These are phyloP conservation scores for Salvelinus namaycush DNA, from an alignment of 2,113 vertebrate genomes.

Conservation along the genomic window DNA sequence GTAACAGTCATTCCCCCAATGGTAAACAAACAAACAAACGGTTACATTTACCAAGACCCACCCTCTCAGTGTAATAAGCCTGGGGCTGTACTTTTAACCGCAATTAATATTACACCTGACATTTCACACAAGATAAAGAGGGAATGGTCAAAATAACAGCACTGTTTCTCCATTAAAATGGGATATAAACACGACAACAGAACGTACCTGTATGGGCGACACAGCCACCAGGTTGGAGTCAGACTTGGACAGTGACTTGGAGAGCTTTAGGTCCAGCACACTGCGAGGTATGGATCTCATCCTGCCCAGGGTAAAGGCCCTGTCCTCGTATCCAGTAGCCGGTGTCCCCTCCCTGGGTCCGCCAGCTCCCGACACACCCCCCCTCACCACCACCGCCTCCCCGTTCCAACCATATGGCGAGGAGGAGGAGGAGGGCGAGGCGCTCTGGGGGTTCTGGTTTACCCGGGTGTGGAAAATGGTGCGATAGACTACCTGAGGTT, in stretches of 20 bases:
- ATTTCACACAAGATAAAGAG: no score
- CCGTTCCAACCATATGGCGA: slow-evolving; percentile 68
- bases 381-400: slow-evolving; percentile 64
- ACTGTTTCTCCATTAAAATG: background rate
- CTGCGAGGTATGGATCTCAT: slow-evolving; percentile 89
- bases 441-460: slow-evolving; percentile 71
- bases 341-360: slow-evolving; percentile 59
- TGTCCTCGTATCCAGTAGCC: slow-evolving; percentile 79
- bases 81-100: no score
- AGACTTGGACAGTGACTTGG: slow-evolving; percentile 91
- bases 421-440: slow-evolving; percentile 7
- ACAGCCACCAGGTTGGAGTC: slow-evolving; percentile 90
- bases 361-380: slow-evolving; percentile 69
- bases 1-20: no score
- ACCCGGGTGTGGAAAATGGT: slow-evolving; percentile 91
- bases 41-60: no score
- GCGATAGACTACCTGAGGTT: slow-evolving; percentile 90
- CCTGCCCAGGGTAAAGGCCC: slow-evolving; percentile 91
- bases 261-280: slow-evolving; percentile 88
- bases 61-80: background rate
- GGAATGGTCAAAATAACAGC: background rate
- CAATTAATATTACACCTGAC: no score
- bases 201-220: slow-evolving; percentile 69
- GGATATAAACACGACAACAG: background rate
- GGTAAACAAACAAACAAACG: no score